Base-by-base conservation (phyloP, 1,140 invertebrate genomes). In the Thrips palmi region DNA sequence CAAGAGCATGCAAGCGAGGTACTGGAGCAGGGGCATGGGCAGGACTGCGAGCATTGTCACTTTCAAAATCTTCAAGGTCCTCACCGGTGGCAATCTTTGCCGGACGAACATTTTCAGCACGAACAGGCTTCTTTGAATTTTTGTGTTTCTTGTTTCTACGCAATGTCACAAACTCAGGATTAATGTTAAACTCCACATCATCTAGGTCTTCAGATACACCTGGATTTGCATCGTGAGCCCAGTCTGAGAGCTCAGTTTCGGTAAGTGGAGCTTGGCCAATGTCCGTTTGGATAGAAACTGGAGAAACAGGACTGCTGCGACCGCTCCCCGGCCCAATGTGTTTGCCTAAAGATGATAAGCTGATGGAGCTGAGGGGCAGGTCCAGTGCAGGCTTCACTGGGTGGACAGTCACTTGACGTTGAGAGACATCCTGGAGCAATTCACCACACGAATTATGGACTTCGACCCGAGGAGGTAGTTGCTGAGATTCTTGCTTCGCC, bases 191-290 rank as follows among this genome's bases (percentile, higher is more conserved):
- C 30, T 72, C 71, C 25, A 67, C 63, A 39, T 77, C 72, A 19
- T 68, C 67, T 33, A 79, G 64, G 49, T 79, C 75, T 41, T 81
- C 77, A 2, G 77, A 70, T 1, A 77, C 75, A 3, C 59, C 48
- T 4, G 48, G 58, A 14, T 70, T 73, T 43, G 72, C 74, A 45
- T 84, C 80, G 1, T 71, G 65, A 1, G 77, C 79, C 81, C 80
- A 85, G 53, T 87, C 82, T 0, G 80, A 85, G 8, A 84, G 57
- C 51, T 86, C 82, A 0, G 80, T 83, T 54, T 87, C 83, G 0
- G 81, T 83, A 8, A 81, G 56, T 1, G 70, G 76, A 11, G 74
- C 67, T 70, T 1, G 36, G 37, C 19, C 45, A 58, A 17, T 64
- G 60, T 11, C 56, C 51, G 31, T 58, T 58, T n/a, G n/a, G 14